phyloP scores from a whole-genome alignment of 2,888 invertebrate species.

The Latrodectus elegans region DNA sequence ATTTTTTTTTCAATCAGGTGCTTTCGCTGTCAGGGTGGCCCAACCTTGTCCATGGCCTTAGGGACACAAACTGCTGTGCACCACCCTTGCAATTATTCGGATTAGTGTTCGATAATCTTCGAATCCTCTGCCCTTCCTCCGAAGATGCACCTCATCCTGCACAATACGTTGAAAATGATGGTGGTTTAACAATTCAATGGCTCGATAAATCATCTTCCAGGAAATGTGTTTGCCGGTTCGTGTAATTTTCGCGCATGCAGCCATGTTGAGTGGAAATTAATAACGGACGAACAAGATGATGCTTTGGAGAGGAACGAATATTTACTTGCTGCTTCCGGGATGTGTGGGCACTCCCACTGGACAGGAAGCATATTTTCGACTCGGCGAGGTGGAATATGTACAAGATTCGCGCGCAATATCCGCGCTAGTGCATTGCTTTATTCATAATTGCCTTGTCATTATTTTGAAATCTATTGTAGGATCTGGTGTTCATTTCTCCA shows the following conservation, averaged over 20 bases:
- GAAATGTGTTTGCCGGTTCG: conserved; percentile 22
- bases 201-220: conserved; percentile 24
- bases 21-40: neutral
- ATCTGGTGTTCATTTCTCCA: too few species aligned
- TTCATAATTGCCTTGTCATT: too few species aligned
- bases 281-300: neutral
- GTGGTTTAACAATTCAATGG: conserved; percentile 7
- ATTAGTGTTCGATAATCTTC: conserved; percentile 5
- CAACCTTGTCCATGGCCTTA: neutral
- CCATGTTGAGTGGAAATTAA: neutral
- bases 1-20: neutral
- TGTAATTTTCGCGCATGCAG: conserved; percentile 16
- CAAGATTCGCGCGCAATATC: too few species aligned
- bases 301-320: neutral
- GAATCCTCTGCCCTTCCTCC: neutral
- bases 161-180: neutral
- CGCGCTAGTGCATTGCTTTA: too few species aligned
- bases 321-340: neutral
- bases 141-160: neutral
- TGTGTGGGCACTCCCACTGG: neutral
- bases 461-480: too few species aligned
- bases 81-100: conserved; percentile 2
- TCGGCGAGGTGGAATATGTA: too few species aligned
- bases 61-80: neutral
- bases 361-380: neutral